Evolutionary conservation across 2,888 invertebrate genomes (phyloP).

Genomic region (Eupithecia centaureata): DNA sequence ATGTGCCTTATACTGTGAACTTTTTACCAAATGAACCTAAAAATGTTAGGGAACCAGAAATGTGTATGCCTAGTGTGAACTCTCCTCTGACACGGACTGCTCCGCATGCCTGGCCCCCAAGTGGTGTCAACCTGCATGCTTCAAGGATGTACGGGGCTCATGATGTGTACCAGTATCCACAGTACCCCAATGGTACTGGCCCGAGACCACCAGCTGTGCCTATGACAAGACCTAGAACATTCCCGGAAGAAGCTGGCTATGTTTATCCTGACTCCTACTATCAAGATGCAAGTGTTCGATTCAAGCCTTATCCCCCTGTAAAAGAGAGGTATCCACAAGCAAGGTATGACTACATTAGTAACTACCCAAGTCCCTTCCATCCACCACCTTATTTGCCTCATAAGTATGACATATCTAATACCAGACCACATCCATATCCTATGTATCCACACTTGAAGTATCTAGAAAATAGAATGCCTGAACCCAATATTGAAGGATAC

Average conservation of each 20-base stretch:
- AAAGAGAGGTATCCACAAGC: conserved; percentile 73
- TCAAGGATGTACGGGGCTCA: conserved; percentile 65
- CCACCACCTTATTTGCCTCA: conserved; percentile 64
- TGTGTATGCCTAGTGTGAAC: conserved; percentile 67
- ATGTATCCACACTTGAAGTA: conserved; percentile 71
- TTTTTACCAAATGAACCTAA: conserved; percentile 69
- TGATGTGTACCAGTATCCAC: conserved; percentile 72
- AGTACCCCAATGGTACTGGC: conserved; percentile 67
- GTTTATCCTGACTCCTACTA: conserved; percentile 68
- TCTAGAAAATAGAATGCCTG: conserved; percentile 67
- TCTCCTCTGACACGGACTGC: conserved; percentile 55
- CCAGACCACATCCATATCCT: conserved; percentile 66
- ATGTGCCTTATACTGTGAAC: conserved; percentile 79
- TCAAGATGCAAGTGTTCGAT: conserved; percentile 70
- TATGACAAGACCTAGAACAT: conserved; percentile 58
- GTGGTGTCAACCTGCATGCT: conserved; percentile 62
- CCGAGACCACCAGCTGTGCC: conserved; percentile 59
- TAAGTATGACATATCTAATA: conserved; percentile 73
- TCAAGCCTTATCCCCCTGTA: conserved; percentile 72
- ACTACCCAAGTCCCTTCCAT: conserved; percentile 71
- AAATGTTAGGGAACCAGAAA: conserved; percentile 66
- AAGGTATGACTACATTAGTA: conserved; percentile 78
- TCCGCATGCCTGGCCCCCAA: conserved; percentile 65
- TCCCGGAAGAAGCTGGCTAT: conserved; percentile 66
- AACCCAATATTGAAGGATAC: conserved; percentile 68